phyloP scores from a whole-genome alignment of 2,797 vertebrate genomes.

The Arnoldichthys spilopterus region DNA sequence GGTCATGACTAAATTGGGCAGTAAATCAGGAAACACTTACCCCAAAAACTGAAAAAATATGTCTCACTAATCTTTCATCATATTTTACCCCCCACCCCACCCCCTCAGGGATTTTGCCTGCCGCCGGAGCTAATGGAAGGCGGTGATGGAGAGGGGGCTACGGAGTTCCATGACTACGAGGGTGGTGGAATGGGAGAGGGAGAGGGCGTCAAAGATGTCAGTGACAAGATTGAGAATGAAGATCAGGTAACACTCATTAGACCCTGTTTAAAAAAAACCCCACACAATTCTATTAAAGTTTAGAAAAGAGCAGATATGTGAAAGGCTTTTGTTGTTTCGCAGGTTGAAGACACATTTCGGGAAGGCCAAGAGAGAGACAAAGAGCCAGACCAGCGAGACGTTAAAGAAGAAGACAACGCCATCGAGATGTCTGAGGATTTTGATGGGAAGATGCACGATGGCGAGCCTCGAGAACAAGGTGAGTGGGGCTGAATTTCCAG shows the following conservation, averaged over 20 bases:
- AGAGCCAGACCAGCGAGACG: constrained; percentile 84
- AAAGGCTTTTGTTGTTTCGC: not conserved
- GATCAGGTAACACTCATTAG: constrained; percentile 80
- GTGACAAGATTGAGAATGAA: constrained; percentile 95
- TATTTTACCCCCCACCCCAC: no score
- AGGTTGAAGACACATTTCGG: constrained; percentile 92
- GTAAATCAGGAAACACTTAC: no score
- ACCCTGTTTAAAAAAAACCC: not conserved
- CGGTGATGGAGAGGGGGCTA: constrained; percentile 86
- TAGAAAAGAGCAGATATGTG: not conserved
- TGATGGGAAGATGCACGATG: constrained; percentile 91
- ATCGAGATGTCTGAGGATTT: constrained; percentile 99
- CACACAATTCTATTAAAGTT: not conserved
- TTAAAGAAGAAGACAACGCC: constrained; percentile 92
- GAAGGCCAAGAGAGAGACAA: constrained; percentile 89
- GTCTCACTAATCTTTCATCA: no score
- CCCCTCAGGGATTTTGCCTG: constrained; percentile 96
- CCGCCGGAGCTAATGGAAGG: constrained; percentile 90
- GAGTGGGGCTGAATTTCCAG: constrained; percentile 32
- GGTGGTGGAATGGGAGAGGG: constrained; percentile 95
- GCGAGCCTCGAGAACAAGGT: constrained; percentile 85
- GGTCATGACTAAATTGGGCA: no score
- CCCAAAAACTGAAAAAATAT: no score
- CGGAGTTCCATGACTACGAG: constrained; percentile 92
- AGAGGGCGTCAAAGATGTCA: constrained; percentile 93